These are phyloP conservation scores for Melikaiella ostensackeni DNA, from an alignment of 2,888 invertebrate species.

Conservation along the genomic window DNA sequence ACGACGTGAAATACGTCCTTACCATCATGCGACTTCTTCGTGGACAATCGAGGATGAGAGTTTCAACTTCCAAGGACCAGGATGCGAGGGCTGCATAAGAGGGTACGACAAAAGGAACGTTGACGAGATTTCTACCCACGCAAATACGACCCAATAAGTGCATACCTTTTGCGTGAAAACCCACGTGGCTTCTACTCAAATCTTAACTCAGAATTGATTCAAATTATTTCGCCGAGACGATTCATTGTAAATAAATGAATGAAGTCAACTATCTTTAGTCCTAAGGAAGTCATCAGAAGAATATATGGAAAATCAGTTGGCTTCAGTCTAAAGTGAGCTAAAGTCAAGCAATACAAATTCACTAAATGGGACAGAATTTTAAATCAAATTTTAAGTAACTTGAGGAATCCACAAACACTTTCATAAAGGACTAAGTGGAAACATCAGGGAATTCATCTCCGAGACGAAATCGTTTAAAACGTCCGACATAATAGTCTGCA, in stretches of 20 bases:
- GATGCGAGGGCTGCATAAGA: conserved; percentile 35
- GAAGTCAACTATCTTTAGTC: too few species aligned
- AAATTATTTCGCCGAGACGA: not conserved
- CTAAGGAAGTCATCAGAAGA: too few species aligned
- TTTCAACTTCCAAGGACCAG: conserved; percentile 32
- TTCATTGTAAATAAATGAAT: not conserved
- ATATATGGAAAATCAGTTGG: too few species aligned
- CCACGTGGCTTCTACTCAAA: conserved; percentile 11
- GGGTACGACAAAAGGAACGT: conserved; percentile 12
- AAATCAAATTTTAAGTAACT: not conserved
- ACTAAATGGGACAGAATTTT: too few species aligned
- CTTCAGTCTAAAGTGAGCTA: too few species aligned
- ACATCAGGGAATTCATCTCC: not conserved
- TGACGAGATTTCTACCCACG: conserved; percentile 1
- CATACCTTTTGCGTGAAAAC: conserved; percentile 20
- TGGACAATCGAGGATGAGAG: conserved; percentile 38
- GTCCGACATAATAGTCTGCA: conserved; percentile 14
- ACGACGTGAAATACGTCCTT: conserved; percentile 55
- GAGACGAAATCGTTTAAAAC: conserved; percentile 9
- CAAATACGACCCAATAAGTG: conserved; percentile 32
- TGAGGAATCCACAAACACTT: not conserved
- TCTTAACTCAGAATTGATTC: not conserved
- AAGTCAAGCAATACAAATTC: too few species aligned
- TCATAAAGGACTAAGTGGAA: not conserved
- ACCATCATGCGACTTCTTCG: not conserved